Conservation (phyloP, 2,888 invertebrate species). For the Epistrophella euchroma region DNA sequence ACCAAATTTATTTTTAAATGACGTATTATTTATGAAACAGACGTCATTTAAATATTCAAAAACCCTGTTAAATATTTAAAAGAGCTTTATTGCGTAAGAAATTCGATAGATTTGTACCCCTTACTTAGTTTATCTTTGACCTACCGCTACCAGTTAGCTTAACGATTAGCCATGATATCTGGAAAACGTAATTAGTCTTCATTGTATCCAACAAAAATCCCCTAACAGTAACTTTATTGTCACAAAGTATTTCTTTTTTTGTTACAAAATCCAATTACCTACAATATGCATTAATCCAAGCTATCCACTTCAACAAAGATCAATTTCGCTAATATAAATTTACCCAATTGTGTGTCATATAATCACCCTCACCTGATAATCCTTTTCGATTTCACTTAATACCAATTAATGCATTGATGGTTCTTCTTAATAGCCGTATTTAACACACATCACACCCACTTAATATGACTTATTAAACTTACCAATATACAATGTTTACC, state of each 20-base stretch:
- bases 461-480: slow-evolving; percentile 19
- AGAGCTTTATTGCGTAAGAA: too few relatives aligned
- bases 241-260: not conserved
- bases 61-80: too few relatives aligned
- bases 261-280: slow-evolving; percentile 15
- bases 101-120: too few relatives aligned
- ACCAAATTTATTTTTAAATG: too few relatives aligned
- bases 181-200: not conserved
- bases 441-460: slow-evolving; percentile 7
- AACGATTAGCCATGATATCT: too few relatives aligned
- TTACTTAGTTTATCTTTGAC: too few relatives aligned
- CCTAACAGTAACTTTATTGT: not conserved
- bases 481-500: slow-evolving; percentile 47
- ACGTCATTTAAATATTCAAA: too few relatives aligned
- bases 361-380: slow-evolving; percentile 30
- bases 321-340: slow-evolving; percentile 14
- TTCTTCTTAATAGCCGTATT: slow-evolving; percentile 19
- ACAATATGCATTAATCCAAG: slow-evolving; percentile 1
- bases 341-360: slow-evolving; percentile 12
- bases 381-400: slow-evolving; percentile 51
- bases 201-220: not conserved
- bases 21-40: too few relatives aligned
- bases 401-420: slow-evolving; percentile 46
- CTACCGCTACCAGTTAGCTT: too few relatives aligned
- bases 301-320: slow-evolving; percentile 20